Conservation (phyloP, 1,140 invertebrate genomes). For the Trichogramma pretiosum region DNA sequence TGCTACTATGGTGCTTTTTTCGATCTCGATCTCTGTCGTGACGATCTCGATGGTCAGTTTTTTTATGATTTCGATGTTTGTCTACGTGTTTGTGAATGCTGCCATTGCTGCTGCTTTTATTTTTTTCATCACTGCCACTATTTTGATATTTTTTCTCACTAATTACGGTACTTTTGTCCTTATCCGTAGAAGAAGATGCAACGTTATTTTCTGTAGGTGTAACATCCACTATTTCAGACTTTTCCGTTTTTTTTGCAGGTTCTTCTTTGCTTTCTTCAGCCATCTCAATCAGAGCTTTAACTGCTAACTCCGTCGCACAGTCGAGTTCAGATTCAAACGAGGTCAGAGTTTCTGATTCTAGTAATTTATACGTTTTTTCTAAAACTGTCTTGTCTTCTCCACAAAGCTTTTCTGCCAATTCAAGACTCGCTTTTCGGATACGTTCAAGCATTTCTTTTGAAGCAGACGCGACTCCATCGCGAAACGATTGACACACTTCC, state of each 20-base stretch:
- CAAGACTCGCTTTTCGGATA: constrained; percentile 35
- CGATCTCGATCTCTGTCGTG: constrained; percentile 1
- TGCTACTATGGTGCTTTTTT: constrained; percentile 14
- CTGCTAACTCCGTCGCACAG: constrained; percentile 40
- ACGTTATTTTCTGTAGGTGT: neutral
- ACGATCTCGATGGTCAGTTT: constrained; percentile 4
- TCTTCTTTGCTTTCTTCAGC: constrained; percentile 40
- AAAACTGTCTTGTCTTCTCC: constrained; percentile 26
- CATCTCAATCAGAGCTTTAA: constrained; percentile 43
- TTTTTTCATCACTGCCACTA: constrained; percentile 21
- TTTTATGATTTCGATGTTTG: constrained; percentile 12
- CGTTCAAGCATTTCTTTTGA: constrained; percentile 36
- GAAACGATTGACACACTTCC: constrained; percentile 39
- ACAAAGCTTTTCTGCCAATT: constrained; percentile 30
- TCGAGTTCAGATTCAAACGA: constrained; percentile 38
- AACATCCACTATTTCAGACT: too few species aligned
- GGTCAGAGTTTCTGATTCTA: constrained; percentile 34
- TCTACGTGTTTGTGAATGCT: constrained; percentile 3
- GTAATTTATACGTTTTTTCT: constrained; percentile 29
- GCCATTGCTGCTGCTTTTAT: neutral
- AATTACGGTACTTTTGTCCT: neutral
- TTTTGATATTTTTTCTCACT: constrained; percentile 2
- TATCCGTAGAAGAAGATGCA: too few species aligned
- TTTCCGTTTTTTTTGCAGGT: constrained; percentile 23
- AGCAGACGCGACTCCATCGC: constrained; percentile 34